Evolutionary conservation across 2,888 invertebrate genomes (phyloP).

Genomic region (Drosophila merina): DNA sequence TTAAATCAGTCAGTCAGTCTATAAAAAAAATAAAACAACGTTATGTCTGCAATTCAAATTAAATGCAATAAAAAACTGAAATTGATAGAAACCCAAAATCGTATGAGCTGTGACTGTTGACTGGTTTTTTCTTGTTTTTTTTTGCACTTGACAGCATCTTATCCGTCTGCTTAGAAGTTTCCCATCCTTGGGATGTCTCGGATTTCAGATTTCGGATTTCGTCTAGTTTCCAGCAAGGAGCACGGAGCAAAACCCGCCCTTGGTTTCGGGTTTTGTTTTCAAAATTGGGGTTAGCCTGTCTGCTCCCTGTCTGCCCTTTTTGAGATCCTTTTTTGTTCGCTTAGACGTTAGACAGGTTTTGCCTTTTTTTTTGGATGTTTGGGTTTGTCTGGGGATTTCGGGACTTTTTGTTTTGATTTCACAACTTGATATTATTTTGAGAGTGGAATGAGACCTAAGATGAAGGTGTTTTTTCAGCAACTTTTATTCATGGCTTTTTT

Average conservation of each 20-base stretch:
- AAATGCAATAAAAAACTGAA: slow-evolving; percentile 62
- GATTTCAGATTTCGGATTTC: slow-evolving; percentile 37
- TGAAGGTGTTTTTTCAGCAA: no score
- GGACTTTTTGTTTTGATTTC: slow-evolving; percentile 68
- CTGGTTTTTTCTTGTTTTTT: neutral
- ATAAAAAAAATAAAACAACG: slow-evolving; percentile 24
- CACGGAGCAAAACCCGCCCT: slow-evolving; percentile 14
- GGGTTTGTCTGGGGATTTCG: slow-evolving; percentile 41
- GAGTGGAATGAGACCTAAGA: no score
- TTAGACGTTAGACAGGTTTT: slow-evolving; percentile 73
- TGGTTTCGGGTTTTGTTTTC: slow-evolving; percentile 8
- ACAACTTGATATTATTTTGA: slow-evolving; percentile 64
- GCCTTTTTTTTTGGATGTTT: slow-evolving; percentile 27
- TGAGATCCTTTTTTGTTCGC: slow-evolving; percentile 22
- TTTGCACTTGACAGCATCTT: slow-evolving; percentile 37
- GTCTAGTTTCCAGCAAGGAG: slow-evolving; percentile 56
- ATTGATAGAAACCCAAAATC: slow-evolving; percentile 44
- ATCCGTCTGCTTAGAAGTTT: slow-evolving; percentile 15
- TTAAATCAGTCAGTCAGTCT: slow-evolving; percentile 61
- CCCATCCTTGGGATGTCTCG: slow-evolving; percentile 46
- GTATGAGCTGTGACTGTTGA: neutral
- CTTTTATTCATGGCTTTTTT: neutral
- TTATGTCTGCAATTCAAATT: slow-evolving; percentile 62
- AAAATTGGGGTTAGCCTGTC: slow-evolving; percentile 23
- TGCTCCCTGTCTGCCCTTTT: slow-evolving; percentile 58